These are phyloP conservation scores for Cepaea nemoralis DNA, from an alignment of 1,140 invertebrate genomes.

Conservation along the genomic window DNA sequence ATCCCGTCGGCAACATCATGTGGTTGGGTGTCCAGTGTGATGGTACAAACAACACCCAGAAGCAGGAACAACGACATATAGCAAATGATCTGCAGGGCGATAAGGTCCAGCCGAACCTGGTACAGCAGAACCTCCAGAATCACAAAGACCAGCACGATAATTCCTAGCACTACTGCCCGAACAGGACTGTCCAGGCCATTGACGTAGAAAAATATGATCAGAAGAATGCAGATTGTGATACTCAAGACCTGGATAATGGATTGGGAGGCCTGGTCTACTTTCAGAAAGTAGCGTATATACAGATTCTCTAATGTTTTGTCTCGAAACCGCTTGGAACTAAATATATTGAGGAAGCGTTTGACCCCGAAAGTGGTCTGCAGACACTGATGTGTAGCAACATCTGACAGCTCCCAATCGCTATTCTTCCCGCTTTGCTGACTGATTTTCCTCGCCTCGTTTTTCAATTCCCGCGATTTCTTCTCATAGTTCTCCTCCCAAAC, in stretches of 20 bases:
- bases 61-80: conserved; percentile 12
- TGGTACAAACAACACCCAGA: conserved; percentile 21
- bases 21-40: conserved; percentile 14
- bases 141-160: conserved; percentile 11
- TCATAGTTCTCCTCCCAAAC: conserved; percentile 27
- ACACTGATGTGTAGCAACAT: not conserved
- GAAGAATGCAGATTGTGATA: conserved; percentile 16
- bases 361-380: not conserved
- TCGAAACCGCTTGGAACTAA: conserved; percentile 9
- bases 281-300: conserved; percentile 34
- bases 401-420: not conserved
- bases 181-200: not conserved
- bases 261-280: conserved; percentile 31
- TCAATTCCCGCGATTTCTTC: conserved; percentile 3
- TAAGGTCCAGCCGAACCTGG: not conserved
- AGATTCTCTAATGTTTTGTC: conserved; percentile 36
- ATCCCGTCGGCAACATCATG: conserved; percentile 12
- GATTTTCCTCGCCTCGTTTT: not conserved
- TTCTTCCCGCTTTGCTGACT: not conserved
- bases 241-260: conserved; percentile 22
- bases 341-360: not conserved
- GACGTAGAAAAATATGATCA: conserved; percentile 23
- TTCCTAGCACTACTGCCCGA: conserved; percentile 1
- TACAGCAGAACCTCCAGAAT: conserved; percentile 29
- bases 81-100: conserved; percentile 8